Percentiles rank a stretch among this genome's conserved stretches.
Conservation (phyloP, 2,113 vertebrate genomes). For the Leucopsar rothschildi region DNA sequence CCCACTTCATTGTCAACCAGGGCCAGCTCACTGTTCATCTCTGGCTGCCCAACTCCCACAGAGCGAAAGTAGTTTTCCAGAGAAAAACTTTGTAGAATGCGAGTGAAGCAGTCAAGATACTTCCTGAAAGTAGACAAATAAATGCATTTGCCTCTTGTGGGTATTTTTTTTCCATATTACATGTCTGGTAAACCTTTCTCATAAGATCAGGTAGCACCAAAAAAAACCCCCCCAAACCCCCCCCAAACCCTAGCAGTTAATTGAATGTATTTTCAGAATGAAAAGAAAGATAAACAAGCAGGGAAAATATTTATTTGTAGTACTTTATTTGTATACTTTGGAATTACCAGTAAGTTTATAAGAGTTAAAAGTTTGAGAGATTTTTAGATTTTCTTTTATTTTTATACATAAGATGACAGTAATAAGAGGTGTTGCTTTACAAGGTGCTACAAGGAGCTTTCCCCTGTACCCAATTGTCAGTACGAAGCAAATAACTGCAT, state of each 20-base stretch:
- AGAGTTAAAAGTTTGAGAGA: neutral
- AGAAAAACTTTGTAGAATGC: neutral
- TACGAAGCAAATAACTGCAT: neutral
- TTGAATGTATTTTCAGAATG: neutral
- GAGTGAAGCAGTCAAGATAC: neutral
- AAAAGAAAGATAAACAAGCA: neutral
- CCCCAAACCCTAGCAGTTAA: neutral
- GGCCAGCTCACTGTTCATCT: too few relatives aligned
- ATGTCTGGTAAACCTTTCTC: neutral
- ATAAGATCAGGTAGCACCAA: neutral
- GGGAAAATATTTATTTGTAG: neutral
- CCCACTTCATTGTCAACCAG: too few relatives aligned
- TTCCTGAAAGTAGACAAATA: rapidly evolving
- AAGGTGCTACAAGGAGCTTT: neutral
- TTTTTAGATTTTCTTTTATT: neutral
- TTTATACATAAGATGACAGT: neutral
- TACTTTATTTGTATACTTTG: neutral
- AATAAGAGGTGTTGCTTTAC: neutral
- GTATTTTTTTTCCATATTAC: neutral
- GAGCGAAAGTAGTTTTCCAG: neutral
- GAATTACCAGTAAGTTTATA: neutral
- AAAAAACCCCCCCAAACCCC: neutral
- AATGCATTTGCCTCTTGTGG: neutral
- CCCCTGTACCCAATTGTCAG: rapidly evolving
- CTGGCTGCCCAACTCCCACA: too few relatives aligned